A percentile compares a stretch with the other conserved stretches of the same genome.
phyloP scores from a whole-genome alignment of 2,113 vertebrate genomes.

The Pteropus alecto region DNA sequence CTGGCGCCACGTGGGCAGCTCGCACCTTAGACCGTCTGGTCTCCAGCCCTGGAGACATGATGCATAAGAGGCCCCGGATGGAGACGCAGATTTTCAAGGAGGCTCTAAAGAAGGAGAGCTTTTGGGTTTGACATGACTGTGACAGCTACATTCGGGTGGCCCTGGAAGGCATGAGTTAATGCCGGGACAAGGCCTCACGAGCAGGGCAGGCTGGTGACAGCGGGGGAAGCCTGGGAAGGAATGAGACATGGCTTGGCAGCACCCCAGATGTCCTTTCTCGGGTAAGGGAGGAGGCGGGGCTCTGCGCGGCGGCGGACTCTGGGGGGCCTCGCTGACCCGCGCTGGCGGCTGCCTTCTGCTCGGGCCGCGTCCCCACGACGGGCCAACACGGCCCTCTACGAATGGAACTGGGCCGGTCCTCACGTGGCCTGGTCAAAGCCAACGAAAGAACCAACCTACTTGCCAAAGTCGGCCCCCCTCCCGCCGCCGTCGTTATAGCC shows the following conservation, averaged over 20 bases:
- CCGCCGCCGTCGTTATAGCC: too few relatives aligned
- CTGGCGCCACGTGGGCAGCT: background rate
- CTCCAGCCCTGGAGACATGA: background rate
- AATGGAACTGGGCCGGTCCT: background rate
- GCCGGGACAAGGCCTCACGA: background rate
- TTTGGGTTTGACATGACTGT: background rate
- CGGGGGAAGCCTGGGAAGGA: too few relatives aligned
- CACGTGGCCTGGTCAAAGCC: background rate
- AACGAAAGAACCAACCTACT: background rate
- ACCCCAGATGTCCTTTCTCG: background rate
- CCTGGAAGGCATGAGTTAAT: background rate
- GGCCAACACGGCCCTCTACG: rapidly evolving
- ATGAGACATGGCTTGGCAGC: rapidly evolving
- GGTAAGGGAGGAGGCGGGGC: background rate
- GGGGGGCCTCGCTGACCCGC: background rate
- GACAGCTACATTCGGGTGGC: too few relatives aligned
- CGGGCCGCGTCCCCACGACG: rapidly evolving
- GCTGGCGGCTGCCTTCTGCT: background rate
- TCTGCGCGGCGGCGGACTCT: too few relatives aligned
- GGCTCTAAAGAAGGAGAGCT: background rate
- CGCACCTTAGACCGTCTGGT: background rate
- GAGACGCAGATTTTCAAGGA: background rate
- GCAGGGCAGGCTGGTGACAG: background rate
- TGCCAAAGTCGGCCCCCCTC: background rate
- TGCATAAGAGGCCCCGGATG: background rate